Percentiles rank a stretch among this genome's conserved stretches.
Evolutionary conservation across 2,888 invertebrate species (phyloP).

Genomic region (Chrysomela aeneicollis): DNA sequence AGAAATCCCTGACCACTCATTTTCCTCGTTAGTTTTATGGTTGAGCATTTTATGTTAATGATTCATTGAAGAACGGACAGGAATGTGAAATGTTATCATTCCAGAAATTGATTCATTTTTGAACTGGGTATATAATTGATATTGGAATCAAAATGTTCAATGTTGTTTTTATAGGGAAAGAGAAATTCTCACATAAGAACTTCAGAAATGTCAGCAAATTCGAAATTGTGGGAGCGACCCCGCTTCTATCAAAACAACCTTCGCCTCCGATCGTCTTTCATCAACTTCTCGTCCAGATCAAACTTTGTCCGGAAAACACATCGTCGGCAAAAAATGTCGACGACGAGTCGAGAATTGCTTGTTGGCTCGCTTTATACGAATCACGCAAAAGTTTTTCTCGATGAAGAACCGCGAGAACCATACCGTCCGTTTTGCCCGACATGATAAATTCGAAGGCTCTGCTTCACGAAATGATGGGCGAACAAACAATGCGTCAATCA

Average conservation of each 20-base stretch:
- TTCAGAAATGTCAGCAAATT: too few relatives aligned
- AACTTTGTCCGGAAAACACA: background rate
- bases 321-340: slow-evolving; percentile 17
- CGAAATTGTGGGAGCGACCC: background rate
- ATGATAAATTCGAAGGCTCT: background rate
- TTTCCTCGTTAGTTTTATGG: too few relatives aligned
- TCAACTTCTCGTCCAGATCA: background rate
- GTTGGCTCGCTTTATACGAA: slow-evolving; percentile 33
- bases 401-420: background rate
- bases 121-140: too few relatives aligned
- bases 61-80: too few relatives aligned
- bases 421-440: background rate
- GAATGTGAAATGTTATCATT: too few relatives aligned
- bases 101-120: too few relatives aligned
- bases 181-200: background rate
- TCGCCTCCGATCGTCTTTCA: background rate
- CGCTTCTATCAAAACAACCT: background rate
- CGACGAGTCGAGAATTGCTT: slow-evolving; percentile 33
- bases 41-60: too few relatives aligned
- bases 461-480: too few relatives aligned
- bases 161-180: too few relatives aligned
- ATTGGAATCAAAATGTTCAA: too few relatives aligned
- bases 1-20: too few relatives aligned
- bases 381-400: slow-evolving; percentile 23
- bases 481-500: too few relatives aligned